Percentiles rank a stretch among this genome's conserved stretches.
Evolutionary conservation across 2,888 invertebrate genomes (phyloP).

Genomic region (Caenorhabditis sp.): DNA sequence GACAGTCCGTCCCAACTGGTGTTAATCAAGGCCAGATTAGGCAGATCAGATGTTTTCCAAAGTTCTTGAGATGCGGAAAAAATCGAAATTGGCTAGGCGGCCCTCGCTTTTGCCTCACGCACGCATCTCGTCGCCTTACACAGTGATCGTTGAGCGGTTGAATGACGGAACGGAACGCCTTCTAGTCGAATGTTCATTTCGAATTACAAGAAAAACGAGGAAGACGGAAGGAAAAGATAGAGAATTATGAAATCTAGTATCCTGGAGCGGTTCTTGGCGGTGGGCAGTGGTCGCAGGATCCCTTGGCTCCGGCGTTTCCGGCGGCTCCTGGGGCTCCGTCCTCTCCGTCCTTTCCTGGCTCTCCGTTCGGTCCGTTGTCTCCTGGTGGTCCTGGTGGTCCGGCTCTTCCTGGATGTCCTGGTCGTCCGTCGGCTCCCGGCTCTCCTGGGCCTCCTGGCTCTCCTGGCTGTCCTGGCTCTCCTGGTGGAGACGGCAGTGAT

Average conservation of each 20-base stretch:
- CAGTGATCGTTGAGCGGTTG: conserved; percentile 36
- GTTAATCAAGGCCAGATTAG: not conserved
- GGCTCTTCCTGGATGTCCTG: conserved; percentile 66
- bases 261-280: conserved; percentile 68
- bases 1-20: not conserved
- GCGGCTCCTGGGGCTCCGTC: conserved; percentile 66
- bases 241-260: too few species aligned
- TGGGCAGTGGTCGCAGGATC: conserved; percentile 69
- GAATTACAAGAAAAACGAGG: conserved; percentile 1
- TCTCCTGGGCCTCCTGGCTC: conserved; percentile 65
- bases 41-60: not conserved
- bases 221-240: not conserved
- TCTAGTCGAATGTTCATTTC: conserved; percentile 28
- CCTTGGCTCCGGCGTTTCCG: conserved; percentile 67
- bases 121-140: conserved; percentile 33
- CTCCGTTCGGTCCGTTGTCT: conserved; percentile 69
- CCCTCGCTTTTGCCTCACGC: too few species aligned
- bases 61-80: not conserved
- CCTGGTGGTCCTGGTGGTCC: conserved; percentile 69
- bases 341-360: conserved; percentile 67
- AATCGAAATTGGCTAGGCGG: conserved; percentile 9
- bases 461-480: conserved; percentile 67
- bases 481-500: conserved; percentile 59
- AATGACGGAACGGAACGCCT: conserved; percentile 10
- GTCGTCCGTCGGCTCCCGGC: conserved; percentile 58